Evolutionary conservation across 2,888 invertebrate genomes (phyloP), one percentile per base, ranked within the genome.

Genomic region (Melieria picta): DNA sequence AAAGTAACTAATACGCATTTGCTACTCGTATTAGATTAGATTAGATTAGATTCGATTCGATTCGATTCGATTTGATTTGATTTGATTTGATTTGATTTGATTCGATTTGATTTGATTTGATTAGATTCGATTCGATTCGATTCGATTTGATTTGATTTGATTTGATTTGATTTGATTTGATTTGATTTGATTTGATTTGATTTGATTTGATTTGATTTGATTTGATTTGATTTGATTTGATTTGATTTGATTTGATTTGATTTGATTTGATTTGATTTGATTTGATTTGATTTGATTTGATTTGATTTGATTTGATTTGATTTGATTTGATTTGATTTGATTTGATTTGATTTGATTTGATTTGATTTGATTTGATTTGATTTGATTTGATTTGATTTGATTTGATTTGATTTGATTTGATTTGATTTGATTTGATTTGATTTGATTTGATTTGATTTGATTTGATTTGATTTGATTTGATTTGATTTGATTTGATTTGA

Each of bases 401-500:
- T 65, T 65, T 5, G 45, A 56, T 65, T 65, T 50, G 45, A 56
- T 56, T 65, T 5, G 56, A 56, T 62, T 65, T 5, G 13, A 43
- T 43, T 62, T 48, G 62, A 46, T 62, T 62, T 48, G 47, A 62
- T 47, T 46, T 48, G 62, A 46, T 62, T 62, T 48, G 62, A 46
- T 46, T 65, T 50, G 56, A 56, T 65, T 65, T 5, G 56, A 56
- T 65, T 56, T 43, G 45, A 65, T 65, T 65, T 46, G 45, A 65
- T 65, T 65, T 43, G 45, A 65, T 65, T 65, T 5, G 45, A 65
- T 65, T 65, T 43, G 13, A 65, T 65, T 65, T 46, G 45, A 65
- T 65, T 65, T 47, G 47, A 67, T 67, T 67, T 42, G 47, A 67
- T 67, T 67, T 47, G 42, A 67, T 67, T 58, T 47, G 48, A 67